Evolutionary conservation across 2,113 vertebrate species (phyloP).

Genomic region (Hemiprocne comata): DNA sequence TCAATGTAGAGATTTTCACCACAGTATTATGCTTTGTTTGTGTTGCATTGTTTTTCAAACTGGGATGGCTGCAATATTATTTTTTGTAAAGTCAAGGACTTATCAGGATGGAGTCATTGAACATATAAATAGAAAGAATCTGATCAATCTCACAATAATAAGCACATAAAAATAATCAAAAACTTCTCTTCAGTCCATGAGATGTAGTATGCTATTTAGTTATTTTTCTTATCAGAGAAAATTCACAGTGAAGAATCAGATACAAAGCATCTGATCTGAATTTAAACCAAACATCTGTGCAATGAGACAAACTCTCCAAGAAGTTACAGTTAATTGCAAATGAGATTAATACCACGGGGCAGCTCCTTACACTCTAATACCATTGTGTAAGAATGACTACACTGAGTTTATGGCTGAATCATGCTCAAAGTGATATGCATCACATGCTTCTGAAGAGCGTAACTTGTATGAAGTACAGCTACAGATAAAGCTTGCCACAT

Average conservation of each 20-base stretch:
- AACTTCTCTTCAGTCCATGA: not conserved
- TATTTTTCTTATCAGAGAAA: not conserved
- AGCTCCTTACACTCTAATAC: not conserved
- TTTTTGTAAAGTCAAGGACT: constrained; percentile 6
- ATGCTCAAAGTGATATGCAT: not conserved
- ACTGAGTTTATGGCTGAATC: not conserved
- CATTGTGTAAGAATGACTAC: not conserved
- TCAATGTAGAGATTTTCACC: not conserved
- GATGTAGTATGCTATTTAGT: not conserved
- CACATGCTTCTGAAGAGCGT: not conserved
- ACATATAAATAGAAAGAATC: not conserved
- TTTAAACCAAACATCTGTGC: not conserved
- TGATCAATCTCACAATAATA: not conserved
- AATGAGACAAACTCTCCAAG: not conserved
- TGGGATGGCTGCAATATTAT: not conserved
- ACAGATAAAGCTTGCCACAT: constrained; percentile 19
- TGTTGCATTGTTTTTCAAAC: not conserved
- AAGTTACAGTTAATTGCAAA: not conserved
- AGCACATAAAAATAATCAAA: constrained; percentile 21
- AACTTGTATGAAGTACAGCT: not conserved
- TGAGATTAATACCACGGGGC: not conserved
- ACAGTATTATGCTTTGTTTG: not conserved
- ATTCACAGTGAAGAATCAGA: not conserved
- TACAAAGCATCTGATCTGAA: not conserved
- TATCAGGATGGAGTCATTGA: not conserved